These are phyloP conservation scores for Brenthis hecate DNA, from an alignment of 2,888 invertebrate genomes.

Conservation along the genomic window DNA sequence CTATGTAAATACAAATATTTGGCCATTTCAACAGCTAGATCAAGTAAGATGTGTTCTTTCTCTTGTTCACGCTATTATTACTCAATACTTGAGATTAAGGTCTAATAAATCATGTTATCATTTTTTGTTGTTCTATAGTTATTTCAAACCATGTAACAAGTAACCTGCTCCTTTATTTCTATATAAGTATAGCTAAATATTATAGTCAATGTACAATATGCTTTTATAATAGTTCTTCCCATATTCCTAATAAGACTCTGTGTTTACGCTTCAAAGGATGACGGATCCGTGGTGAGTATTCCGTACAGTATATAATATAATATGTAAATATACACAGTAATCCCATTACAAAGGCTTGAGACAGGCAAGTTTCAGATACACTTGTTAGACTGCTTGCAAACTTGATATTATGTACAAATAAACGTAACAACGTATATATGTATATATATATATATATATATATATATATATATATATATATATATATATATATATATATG, in stretches of 20 bases:
- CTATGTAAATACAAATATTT: too few relatives aligned
- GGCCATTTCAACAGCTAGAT: too few relatives aligned
- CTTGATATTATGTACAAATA: constrained; percentile 5
- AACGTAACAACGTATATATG: background rate
- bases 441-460: too few relatives aligned
- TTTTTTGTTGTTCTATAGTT: background rate
- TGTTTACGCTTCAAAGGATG: constrained; percentile 76
- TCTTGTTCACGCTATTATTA: too few relatives aligned
- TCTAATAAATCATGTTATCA: too few relatives aligned
- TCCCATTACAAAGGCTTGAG: constrained; percentile 19
- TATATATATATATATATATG: too few relatives aligned
- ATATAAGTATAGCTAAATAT: background rate
- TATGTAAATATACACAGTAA: constrained; percentile 14
- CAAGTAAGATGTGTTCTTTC: too few relatives aligned
- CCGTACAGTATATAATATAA: constrained; percentile 17
- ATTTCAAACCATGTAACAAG: background rate
- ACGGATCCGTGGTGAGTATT: constrained; percentile 79
- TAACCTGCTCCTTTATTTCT: background rate
- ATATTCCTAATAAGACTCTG: constrained; percentile 58
- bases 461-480: too few relatives aligned
- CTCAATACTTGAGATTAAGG: too few relatives aligned
- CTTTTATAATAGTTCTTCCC: constrained; percentile 39
- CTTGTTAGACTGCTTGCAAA: constrained; percentile 17
- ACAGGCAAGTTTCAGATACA: constrained; percentile 9
- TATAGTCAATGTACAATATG: background rate